Conservation (phyloP, 2,113 vertebrate genomes). For the Anser cygnoides region DNA sequence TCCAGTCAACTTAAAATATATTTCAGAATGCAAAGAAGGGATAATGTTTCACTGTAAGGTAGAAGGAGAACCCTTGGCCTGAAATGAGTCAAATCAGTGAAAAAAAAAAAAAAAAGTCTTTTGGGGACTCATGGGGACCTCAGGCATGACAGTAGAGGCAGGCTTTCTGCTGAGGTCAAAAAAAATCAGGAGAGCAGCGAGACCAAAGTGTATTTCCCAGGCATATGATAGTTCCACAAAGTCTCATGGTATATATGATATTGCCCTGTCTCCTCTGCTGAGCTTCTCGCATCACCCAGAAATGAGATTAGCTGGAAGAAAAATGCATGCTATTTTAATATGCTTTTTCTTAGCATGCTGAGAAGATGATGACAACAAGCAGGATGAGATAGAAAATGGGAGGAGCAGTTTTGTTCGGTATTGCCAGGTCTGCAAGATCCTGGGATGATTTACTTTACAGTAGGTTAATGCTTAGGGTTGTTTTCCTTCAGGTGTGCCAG, state of each 20-base stretch:
- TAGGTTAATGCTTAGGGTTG: constrained; percentile 25
- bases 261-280: not conserved
- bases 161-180: not conserved
- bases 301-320: not conserved
- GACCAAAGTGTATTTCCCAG: not conserved
- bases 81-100: not conserved
- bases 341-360: not conserved
- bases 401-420: constrained; percentile 4
- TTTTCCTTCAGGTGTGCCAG: constrained; percentile 48
- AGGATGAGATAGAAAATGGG: not conserved
- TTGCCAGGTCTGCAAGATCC: not conserved
- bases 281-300: not conserved
- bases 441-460: not conserved
- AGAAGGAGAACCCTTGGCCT: not conserved
- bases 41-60: not conserved
- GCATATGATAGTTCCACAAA: not conserved
- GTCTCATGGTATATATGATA: not conserved
- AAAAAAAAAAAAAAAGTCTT: not conserved
- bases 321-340: not conserved
- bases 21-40: not conserved
- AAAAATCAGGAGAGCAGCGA: not conserved
- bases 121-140: not conserved
- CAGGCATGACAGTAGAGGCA: not conserved
- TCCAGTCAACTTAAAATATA: not conserved
- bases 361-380: not conserved